Evolutionary conservation across 1,140 invertebrate species (phyloP).

Genomic region (Euwallacea similis): DNA sequence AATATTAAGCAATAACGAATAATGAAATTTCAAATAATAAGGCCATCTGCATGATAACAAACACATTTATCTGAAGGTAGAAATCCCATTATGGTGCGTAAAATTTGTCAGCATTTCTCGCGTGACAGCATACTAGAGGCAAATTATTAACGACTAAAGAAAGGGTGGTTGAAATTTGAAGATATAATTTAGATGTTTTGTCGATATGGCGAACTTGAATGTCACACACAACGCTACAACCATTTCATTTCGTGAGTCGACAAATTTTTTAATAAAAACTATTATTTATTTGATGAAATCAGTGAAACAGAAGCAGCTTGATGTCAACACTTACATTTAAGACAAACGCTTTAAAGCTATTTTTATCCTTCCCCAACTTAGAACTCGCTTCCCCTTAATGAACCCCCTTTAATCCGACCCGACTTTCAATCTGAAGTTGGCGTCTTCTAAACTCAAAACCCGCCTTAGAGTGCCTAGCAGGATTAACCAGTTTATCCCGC

Average conservation of each 20-base stretch:
- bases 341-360: conserved; percentile 7
- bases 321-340: no score
- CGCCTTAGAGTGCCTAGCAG: conserved; percentile 40
- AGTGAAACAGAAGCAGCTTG: no score
- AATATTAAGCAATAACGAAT: background rate
- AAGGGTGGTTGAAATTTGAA: conserved; percentile 26
- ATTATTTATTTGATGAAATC: no score
- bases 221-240: background rate
- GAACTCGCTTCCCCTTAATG: conserved; percentile 24
- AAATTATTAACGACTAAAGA: conserved; percentile 27
- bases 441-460: conserved; percentile 27
- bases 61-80: background rate
- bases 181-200: conserved; percentile 36
- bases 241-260: background rate
- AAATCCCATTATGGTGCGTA: conserved; percentile 28
- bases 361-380: conserved; percentile 13
- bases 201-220: conserved; percentile 16
- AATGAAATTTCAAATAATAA: background rate
- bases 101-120: conserved; percentile 28
- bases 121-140: conserved; percentile 25
- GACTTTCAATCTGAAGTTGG: conserved; percentile 35
- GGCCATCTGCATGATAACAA: background rate
- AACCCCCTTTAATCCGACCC: conserved; percentile 24
- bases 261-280: no score
- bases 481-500: conserved; percentile 49